phyloP scores from a whole-genome alignment of 2,113 vertebrate genomes.

The Naja naja region DNA sequence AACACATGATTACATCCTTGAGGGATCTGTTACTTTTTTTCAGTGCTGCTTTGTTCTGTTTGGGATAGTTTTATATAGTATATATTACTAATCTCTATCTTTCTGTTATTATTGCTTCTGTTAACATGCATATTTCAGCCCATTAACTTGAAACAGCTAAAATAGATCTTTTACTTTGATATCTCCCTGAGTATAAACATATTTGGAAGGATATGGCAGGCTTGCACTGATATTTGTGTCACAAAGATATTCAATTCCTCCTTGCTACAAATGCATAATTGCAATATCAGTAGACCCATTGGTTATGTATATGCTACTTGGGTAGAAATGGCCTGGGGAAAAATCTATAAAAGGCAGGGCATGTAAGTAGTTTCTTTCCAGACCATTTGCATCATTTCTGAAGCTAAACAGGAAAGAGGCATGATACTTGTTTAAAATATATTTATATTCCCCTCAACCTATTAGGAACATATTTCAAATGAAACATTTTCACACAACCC shows the following conservation, averaged over 20 bases:
- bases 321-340: neutral
- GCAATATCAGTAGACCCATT: neutral
- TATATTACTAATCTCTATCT: neutral
- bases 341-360: neutral
- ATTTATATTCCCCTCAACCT: neutral
- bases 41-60: neutral
- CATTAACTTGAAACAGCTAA: neutral
- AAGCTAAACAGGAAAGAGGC: neutral
- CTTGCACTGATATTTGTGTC: neutral
- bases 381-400: neutral
- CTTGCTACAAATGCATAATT: neutral
- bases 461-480: neutral
- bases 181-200: neutral
- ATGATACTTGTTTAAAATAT: neutral
- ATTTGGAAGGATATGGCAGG: neutral
- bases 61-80: neutral
- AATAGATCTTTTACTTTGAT: neutral
- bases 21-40: neutral
- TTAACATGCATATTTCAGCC: neutral
- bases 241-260: neutral
- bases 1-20: neutral
- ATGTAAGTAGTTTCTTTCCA: neutral
- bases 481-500: neutral
- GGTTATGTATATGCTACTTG: neutral
- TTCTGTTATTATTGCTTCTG: neutral